These are phyloP conservation scores for Spea multiplicata DNA, from an alignment of 2,113 vertebrate genomes.

Conservation along the genomic window DNA sequence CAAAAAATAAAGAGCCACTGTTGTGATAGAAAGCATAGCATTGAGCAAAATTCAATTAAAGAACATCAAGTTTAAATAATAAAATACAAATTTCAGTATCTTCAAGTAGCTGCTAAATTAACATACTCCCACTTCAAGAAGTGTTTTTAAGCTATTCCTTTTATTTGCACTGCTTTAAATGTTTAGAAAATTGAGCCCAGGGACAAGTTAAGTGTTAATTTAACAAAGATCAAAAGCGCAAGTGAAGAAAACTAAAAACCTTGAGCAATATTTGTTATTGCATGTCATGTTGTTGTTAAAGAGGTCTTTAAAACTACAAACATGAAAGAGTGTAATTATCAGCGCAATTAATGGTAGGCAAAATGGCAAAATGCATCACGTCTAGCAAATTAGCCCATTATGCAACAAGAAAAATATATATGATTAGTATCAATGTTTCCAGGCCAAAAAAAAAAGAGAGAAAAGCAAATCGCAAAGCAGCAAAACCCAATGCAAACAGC, in stretches of 20 bases:
- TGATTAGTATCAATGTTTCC: conserved; percentile 12
- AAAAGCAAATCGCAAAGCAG: conserved; percentile 14
- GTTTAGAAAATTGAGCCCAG: conserved; percentile 14
- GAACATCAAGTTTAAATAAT: neutral
- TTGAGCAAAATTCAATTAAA: neutral
- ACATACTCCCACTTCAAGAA: conserved; percentile 8
- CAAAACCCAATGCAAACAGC: neutral
- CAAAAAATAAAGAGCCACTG: no score
- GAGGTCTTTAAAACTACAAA: conserved; percentile 24
- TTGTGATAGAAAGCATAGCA: neutral
- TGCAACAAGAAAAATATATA: conserved; percentile 31
- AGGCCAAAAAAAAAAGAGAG: conserved; percentile 5
- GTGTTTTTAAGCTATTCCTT: conserved; percentile 2
- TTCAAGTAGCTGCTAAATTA: neutral
- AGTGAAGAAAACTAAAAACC: conserved; percentile 15
- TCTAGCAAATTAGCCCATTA: conserved; percentile 36
- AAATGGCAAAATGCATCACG: conserved; percentile 27
- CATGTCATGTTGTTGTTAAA: conserved; percentile 34
- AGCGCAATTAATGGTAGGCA: conserved; percentile 36
- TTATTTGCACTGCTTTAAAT: conserved; percentile 20
- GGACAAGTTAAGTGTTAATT: conserved; percentile 42
- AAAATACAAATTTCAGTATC: neutral
- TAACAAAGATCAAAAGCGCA: conserved; percentile 26
- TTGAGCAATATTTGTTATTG: conserved; percentile 35
- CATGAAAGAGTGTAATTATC: conserved; percentile 38